Evolutionary conservation across 1,140 invertebrate genomes (phyloP), one percentile per base, ranked within the genome.

Genomic region (Sycophaga agraensis): DNA sequence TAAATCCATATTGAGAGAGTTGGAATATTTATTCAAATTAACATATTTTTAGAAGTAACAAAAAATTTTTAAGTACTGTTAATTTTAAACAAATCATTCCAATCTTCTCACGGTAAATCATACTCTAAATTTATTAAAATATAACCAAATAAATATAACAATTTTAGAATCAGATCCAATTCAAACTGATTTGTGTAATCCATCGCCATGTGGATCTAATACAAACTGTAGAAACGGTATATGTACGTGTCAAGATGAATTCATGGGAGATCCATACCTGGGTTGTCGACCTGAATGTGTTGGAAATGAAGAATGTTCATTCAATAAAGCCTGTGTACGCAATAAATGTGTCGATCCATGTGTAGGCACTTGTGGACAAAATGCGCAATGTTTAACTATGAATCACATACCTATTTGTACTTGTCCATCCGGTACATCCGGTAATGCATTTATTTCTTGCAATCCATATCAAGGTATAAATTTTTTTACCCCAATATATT

Each of bases 351-450:
- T 73, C 40, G 74, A 83, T 53, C 79, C 74, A 17, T 82, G 83
- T 70, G 70, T 79, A 68, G 86, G 86, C 34, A 85, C 87, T 75
- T 90, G 87, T 68, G 85, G 87, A 2, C 76, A 85, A 6, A 89
- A 87, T 72, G 88, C 40, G 84, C 86, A 73, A 61, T 81, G 79
- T 56, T 73, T 77, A 66, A 88, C 89, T 46, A 84, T 87, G 62
- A 89, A 89, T 68, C 89, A 91, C 67, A 88, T 86, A 71, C 88
- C 89, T 2, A 84, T 89, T 60, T 91, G 89, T 68, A 88, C 84
- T 54, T 91, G 90, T 75, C 84, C 84, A 1, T 70, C 80, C 8
- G 88, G 89, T 49, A 85, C 85, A 68, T 87, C 84, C 4, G 89
- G 90, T 40, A 87, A 91, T 81, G 89, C 90, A 24, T 90, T 90